Evolutionary conservation across 2,888 invertebrate species (phyloP).

Genomic region (Hemistola chrysoprasaria): DNA sequence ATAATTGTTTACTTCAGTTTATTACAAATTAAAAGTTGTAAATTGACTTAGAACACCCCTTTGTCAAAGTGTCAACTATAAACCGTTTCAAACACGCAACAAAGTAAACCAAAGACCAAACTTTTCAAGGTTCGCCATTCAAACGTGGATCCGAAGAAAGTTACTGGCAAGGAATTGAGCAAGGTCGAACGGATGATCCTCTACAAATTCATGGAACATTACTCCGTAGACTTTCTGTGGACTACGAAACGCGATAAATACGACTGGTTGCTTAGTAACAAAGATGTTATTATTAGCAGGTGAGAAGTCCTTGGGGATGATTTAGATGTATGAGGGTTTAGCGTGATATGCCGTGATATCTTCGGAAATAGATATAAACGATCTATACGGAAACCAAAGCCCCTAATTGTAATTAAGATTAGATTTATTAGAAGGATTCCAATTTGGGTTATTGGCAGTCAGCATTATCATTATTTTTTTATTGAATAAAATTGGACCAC

Average conservation of each 20-base stretch:
- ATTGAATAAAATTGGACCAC: no score
- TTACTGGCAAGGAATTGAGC: constrained; percentile 73
- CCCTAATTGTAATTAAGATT: no score
- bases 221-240: constrained; percentile 94
- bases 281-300: constrained; percentile 79
- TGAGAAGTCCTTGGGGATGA: no score
- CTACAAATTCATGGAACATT: constrained; percentile 89
- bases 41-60: background rate
- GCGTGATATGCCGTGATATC: no score
- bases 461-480: background rate
- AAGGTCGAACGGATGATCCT: constrained; percentile 87
- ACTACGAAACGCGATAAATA: constrained; percentile 92
- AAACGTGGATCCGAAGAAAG: constrained; percentile 65
- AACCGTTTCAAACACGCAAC: background rate
- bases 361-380: no score
- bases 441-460: no score
- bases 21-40: no score
- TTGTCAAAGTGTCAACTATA: background rate
- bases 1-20: no score
- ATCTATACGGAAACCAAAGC: no score
- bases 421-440: no score
- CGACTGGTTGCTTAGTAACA: constrained; percentile 85
- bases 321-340: background rate
- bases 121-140: constrained; percentile 60
- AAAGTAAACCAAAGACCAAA: background rate